Evolutionary conservation across 2,113 vertebrate species (phyloP).

Genomic region (Cebus imitator): DNA sequence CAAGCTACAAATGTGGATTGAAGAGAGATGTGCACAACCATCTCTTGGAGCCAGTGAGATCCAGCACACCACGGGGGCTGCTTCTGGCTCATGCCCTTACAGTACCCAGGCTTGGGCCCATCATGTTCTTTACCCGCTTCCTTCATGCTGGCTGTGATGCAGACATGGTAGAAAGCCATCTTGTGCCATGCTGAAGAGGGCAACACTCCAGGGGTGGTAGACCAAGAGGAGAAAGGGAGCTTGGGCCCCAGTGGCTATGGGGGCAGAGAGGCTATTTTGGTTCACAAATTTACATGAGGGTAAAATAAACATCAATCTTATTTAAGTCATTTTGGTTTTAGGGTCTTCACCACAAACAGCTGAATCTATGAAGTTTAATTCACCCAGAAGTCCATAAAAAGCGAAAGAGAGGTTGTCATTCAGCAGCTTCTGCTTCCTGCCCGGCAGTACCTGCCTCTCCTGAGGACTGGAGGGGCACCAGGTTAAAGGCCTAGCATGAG

Average conservation of each 20-base stretch:
- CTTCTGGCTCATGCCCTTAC: not conserved
- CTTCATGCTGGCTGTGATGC: not conserved
- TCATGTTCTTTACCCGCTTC: not conserved
- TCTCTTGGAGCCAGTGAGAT: not conserved
- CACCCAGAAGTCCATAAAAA: not conserved
- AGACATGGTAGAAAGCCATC: not conserved
- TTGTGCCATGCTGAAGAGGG: not conserved
- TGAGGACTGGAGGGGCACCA: not conserved
- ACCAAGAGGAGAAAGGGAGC: not conserved
- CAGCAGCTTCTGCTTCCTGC: not conserved
- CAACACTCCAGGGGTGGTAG: not conserved
- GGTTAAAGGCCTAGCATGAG: not conserved
- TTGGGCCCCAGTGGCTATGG: not conserved
- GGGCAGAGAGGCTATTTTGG: not conserved
- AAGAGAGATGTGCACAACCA: not conserved
- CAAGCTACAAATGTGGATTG: not conserved
- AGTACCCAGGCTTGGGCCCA: not conserved
- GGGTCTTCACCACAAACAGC: not conserved
- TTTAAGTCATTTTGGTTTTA: not conserved
- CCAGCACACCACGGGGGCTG: not conserved
- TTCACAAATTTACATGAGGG: not conserved
- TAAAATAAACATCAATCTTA: not conserved
- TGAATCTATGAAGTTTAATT: not conserved
- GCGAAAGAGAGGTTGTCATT: not conserved
- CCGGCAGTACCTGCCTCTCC: not conserved